Evolutionary conservation across 2,888 invertebrate genomes (phyloP).

Genomic region (Hipparchia semele): DNA sequence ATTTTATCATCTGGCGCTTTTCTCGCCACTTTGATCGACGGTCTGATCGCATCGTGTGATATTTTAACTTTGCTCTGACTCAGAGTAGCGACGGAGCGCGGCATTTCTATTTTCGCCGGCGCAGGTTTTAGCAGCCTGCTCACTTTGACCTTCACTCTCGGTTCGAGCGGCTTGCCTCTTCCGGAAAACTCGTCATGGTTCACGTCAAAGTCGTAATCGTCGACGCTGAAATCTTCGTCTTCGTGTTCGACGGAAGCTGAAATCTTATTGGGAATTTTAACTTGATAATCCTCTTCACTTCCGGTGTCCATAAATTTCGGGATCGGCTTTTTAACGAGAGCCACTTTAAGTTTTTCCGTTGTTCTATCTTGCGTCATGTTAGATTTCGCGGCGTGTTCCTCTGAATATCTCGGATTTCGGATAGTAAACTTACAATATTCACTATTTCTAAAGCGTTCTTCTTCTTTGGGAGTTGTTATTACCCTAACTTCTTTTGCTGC

Average conservation of each 20-base stretch:
- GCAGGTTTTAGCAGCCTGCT: slow-evolving; percentile 17
- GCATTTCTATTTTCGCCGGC: slow-evolving; percentile 25
- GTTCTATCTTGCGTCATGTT: slow-evolving; percentile 26
- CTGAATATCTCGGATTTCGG: slow-evolving; percentile 26
- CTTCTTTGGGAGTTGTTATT: slow-evolving; percentile 10
- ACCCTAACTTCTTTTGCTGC: slow-evolving; percentile 21
- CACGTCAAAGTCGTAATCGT: slow-evolving; percentile 72
- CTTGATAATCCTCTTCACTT: slow-evolving; percentile 64
- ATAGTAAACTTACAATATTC: slow-evolving; percentile 29
- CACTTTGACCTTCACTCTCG: slow-evolving; percentile 51
- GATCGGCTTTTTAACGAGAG: slow-evolving; percentile 65
- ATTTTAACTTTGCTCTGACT: slow-evolving; percentile 30
- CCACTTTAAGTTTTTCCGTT: slow-evolving; percentile 31
- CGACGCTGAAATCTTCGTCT: slow-evolving; percentile 71
- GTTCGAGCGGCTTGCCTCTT: slow-evolving; percentile 63
- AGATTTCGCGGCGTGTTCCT: slow-evolving; percentile 11
- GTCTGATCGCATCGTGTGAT: slow-evolving; percentile 40
- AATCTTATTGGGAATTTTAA: slow-evolving; percentile 48
- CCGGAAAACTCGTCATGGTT: slow-evolving; percentile 69
- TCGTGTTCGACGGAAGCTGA: slow-evolving; percentile 64
- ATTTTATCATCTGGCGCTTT: slow-evolving; percentile 45
- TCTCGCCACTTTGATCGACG: slow-evolving; percentile 44
- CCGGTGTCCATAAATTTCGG: slow-evolving; percentile 64
- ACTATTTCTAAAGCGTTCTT: not conserved
- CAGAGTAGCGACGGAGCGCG: slow-evolving; percentile 36